Percentiles rank a stretch among this genome's conserved stretches.
Conservation (phyloP, 2,888 invertebrate genomes). For the Drosophila fungiperda region DNA sequence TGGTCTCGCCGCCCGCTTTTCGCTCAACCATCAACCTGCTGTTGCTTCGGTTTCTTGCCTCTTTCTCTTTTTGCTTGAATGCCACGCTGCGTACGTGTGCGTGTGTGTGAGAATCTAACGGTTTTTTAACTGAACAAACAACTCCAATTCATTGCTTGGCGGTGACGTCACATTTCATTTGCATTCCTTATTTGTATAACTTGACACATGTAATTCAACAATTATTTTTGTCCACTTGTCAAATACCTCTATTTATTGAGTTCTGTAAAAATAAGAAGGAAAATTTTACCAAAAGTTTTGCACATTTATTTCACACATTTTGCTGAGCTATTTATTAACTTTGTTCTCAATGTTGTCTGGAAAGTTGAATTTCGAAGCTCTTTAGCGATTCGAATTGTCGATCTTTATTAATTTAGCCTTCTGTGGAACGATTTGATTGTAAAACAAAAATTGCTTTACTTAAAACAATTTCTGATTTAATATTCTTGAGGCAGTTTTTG, state of each 20-base stretch:
- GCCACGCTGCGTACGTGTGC: background rate
- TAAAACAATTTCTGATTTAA: slow-evolving; percentile 6
- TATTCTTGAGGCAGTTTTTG: slow-evolving; percentile 1
- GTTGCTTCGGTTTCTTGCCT: slow-evolving; percentile 25
- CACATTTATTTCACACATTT: background rate
- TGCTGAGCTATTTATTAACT: background rate
- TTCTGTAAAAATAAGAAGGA: background rate
- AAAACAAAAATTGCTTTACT: background rate
- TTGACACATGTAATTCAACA: slow-evolving; percentile 25
- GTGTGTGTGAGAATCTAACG: slow-evolving; percentile 36
- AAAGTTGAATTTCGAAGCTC: background rate
- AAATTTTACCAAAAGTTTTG: background rate
- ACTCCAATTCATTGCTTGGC: slow-evolving; percentile 49
- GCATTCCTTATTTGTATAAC: slow-evolving; percentile 31
- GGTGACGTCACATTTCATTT: slow-evolving; percentile 46
- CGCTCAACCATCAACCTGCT: slow-evolving; percentile 47
- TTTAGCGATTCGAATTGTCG: background rate
- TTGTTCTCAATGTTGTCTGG: background rate
- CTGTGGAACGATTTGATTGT: background rate
- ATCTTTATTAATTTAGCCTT: background rate
- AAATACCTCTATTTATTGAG: background rate
- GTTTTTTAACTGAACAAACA: slow-evolving; percentile 46
- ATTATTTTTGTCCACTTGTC: background rate
- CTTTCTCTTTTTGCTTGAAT: slow-evolving; percentile 37
- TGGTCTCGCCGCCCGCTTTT: slow-evolving; percentile 32